A percentile compares a stretch with the other conserved stretches of the same genome.
Conservation (phyloP, 2,888 invertebrate genomes). For the Molorchus minor region DNA sequence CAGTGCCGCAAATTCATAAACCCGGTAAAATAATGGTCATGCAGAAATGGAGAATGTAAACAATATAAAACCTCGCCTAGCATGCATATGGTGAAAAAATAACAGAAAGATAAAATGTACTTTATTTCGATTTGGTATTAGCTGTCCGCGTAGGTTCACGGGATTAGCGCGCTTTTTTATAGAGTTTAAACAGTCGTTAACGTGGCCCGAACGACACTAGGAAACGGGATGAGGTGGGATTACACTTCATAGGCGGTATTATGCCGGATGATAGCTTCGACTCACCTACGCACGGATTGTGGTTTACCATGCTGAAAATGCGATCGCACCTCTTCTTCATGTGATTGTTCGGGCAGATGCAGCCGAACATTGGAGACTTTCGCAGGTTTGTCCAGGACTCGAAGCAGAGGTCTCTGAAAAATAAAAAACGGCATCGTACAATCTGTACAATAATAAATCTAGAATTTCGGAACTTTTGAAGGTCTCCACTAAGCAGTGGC, state of each 20-base stretch:
- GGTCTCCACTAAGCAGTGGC: too few species aligned
- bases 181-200: background rate
- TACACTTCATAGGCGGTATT: constrained; percentile 21
- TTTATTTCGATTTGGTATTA: constrained; percentile 31
- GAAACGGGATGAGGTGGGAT: constrained; percentile 15
- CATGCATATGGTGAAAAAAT: constrained; percentile 31
- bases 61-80: constrained; percentile 30
- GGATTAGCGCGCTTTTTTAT: constrained; percentile 12
- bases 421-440: background rate
- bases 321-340: constrained; percentile 90
- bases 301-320: constrained; percentile 89
- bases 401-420: constrained; percentile 81
- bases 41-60: constrained; percentile 31
- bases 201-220: constrained; percentile 7
- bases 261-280: constrained; percentile 42
- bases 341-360: constrained; percentile 90
- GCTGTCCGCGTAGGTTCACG: constrained; percentile 16
- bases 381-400: constrained; percentile 89
- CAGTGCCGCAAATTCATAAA: constrained; percentile 31
- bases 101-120: constrained; percentile 33
- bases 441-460: too few species aligned
- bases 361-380: constrained; percentile 89
- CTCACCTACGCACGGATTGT: constrained; percentile 95
- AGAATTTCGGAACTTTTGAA: too few species aligned
- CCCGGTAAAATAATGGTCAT: constrained; percentile 30